Evolutionary conservation across 2,797 vertebrate species (phyloP), one percentile per base, ranked within the genome.

Genomic region (Cyclopterus lumpus): DNA sequence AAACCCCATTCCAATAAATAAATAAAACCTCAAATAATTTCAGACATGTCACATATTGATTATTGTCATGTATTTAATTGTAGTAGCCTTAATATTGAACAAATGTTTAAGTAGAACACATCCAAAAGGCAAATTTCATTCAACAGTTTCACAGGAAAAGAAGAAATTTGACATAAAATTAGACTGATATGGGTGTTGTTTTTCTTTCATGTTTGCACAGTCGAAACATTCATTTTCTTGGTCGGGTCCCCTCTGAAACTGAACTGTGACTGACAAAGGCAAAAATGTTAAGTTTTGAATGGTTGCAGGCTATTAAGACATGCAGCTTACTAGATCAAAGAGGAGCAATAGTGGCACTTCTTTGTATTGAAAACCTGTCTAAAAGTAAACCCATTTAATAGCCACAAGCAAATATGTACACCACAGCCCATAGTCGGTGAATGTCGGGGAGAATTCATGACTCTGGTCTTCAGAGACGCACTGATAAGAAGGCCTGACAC

Each of bases 21-120:
- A 60, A 61, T 22, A 16, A 38, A 34, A 12, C 40, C 22, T 11
- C 1, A 15, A 62, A 77, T 51, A 60, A 75, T 62, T 58, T 67
- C 69, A 89, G n/a, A 75, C 67, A 84, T 88, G 71, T 89, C 82
- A 89, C 85, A 92, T 83, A 65, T 67, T 77, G 61, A 92, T 93
- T 92, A 92, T 93, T 93, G 28, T 90, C 74, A 86, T 90, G 58
- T 88, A 75, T 84, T 91, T 90, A 80, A 89, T 89, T 88, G 83
- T 90, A 90, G 83, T 89, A 92, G 85, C 89, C 91, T 93, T 91
- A 92, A 94, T 94, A 93, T 89, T 89, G 80, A 92, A 93, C 91
- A 93, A 90, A 91, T 83, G 79, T 83, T 90, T 88, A 88, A 90
- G 80, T 81, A 87, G 75, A 92, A 88, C 86, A 94, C 90, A 92